Percentiles rank a stretch among this genome's conserved stretches.
phyloP scores from a whole-genome alignment of 1,140 invertebrate genomes.

The Drosophila takahashii region DNA sequence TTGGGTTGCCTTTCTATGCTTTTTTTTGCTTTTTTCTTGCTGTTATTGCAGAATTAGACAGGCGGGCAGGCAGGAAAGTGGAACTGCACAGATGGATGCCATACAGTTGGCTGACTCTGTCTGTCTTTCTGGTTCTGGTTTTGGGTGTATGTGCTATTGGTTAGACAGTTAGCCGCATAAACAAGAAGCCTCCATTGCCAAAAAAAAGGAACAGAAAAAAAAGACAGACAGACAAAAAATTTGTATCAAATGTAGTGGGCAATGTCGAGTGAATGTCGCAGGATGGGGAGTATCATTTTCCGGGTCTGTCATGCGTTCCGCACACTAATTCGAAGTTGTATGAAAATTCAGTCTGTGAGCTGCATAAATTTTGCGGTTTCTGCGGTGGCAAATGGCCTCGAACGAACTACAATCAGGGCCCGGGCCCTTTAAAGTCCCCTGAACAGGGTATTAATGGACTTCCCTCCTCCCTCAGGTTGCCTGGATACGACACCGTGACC shows the following conservation, averaged over 20 bases:
- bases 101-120: conserved; percentile 69
- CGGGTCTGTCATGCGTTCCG: conserved; percentile 73
- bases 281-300: conserved; percentile 70
- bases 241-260: conserved; percentile 74
- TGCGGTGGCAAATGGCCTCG: not conserved
- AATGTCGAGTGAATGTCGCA: conserved; percentile 80
- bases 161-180: conserved; percentile 76
- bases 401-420: not conserved
- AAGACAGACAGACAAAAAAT: conserved; percentile 36
- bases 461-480: conserved; percentile 63
- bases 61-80: conserved; percentile 57
- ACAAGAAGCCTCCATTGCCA: conserved; percentile 60
- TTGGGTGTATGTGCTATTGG: conserved; percentile 52
- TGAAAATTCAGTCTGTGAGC: conserved; percentile 72
- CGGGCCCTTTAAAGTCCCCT: conserved; percentile 16
- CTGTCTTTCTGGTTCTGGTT: conserved; percentile 18
- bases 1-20: conserved; percentile 9
- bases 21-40: conserved; percentile 30
- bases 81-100: conserved; percentile 80
- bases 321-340: conserved; percentile 74
- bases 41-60: conserved; percentile 78
- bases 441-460: conserved; percentile 11
- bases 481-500: conserved; percentile 92
- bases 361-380: conserved; percentile 63
- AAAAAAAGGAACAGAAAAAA: conserved; percentile 26